Evolutionary conservation across 2,797 vertebrate species (phyloP), one percentile per base, ranked within the genome.

Genomic region (Paedocypris micromegethes): DNA sequence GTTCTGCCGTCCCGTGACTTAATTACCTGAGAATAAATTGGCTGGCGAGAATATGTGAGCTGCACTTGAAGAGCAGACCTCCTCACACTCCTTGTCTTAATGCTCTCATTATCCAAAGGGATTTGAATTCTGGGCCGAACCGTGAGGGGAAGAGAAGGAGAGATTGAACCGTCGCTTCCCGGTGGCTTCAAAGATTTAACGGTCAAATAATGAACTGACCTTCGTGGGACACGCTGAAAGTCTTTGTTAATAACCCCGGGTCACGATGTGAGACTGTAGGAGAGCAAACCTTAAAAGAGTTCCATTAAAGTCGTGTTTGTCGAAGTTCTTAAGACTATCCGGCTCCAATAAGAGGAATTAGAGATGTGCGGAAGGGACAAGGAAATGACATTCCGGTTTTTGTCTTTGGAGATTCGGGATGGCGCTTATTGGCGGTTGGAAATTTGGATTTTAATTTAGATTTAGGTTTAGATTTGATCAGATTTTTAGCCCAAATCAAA

Each of bases 21-120:
- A 82, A 87, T 86, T 83, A 85, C 77, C 68, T 77, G 59, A 55
- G 77, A 86, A 83, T 78, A 75, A 86, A 86, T 81, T 70, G 66
- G 70, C 78, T 81, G 64, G 64, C 69, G 72, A 72, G 73, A 63
- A 81, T 78, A 82, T 75, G 75, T 68, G 70, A 80, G 73, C 61
- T 72, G 72, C 70, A 68, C 79, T 79, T 86, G 75, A 85, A 86
- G 80, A 82, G 80, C 77, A 79, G 77, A 79, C 75, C 73, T 75
- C 75, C 72, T 79, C 69, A 72, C 72, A 74, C 77, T 73, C 58
- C 55, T 76, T 76, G 78, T 74, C 70, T 79, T 83, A 86, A 79
- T 83, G 76, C 74, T 66, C 77, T 85, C 72, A 83, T 86, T 85
- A 84, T 80, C 75, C 66, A 39, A 58, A 40, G 53, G 64, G 66